Conservation (phyloP, 2,888 invertebrate species). For the Conchocele bisecta region DNA sequence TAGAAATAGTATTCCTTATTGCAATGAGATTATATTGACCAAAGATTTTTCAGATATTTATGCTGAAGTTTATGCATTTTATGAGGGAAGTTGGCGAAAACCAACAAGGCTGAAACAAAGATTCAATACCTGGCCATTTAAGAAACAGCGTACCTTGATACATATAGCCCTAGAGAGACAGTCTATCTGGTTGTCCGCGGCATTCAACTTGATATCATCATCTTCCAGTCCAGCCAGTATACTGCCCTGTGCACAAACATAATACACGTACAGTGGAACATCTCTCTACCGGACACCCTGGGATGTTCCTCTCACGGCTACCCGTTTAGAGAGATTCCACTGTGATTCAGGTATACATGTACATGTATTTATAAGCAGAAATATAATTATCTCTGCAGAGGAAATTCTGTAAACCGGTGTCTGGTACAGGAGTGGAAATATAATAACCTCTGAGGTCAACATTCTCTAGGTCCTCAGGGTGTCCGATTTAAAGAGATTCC, state of each 20-base stretch:
- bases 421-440: too few species aligned
- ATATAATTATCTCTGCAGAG: too few species aligned
- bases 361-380: too few species aligned
- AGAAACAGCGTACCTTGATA: slow-evolving; percentile 69
- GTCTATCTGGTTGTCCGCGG: slow-evolving; percentile 65
- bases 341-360: neutral
- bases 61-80: too few species aligned
- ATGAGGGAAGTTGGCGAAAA: too few species aligned
- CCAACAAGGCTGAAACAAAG: too few species aligned
- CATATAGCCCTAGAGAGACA: slow-evolving; percentile 73
- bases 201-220: slow-evolving; percentile 66
- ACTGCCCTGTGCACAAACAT: slow-evolving; percentile 69
- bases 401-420: too few species aligned
- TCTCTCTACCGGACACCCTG: neutral
- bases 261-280: neutral
- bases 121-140: too few species aligned
- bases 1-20: neutral
- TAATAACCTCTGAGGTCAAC: too few species aligned
- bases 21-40: neutral
- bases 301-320: neutral
- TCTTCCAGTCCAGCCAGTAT: slow-evolving; percentile 70
- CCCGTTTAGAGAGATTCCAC: neutral
- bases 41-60: neutral
- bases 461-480: too few species aligned
- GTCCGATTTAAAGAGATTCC: too few species aligned